These are phyloP conservation scores for Pseudomyrmex gracilis DNA, from an alignment of 1,140 invertebrate genomes.

Conservation along the genomic window DNA sequence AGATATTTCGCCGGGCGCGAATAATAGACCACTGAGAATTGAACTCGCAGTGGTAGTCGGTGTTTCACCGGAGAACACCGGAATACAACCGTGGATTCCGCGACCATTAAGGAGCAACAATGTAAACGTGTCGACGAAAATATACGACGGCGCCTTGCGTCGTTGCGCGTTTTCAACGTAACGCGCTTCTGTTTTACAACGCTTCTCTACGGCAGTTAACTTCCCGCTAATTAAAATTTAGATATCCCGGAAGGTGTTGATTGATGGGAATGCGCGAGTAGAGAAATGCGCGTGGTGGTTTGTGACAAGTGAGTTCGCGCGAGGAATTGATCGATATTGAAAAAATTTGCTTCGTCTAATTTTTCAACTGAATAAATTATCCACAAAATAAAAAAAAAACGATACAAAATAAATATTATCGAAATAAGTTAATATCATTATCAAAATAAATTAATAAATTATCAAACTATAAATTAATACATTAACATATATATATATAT, in stretches of 20 bases:
- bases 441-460: too few relatives aligned
- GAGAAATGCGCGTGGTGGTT: not conserved
- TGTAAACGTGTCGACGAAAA: not conserved
- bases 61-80: not conserved
- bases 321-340: too few relatives aligned
- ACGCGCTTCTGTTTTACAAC: not conserved
- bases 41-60: not conserved
- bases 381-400: not conserved
- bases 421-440: too few relatives aligned
- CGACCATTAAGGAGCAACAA: not conserved
- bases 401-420: not conserved
- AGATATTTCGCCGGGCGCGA: too few relatives aligned
- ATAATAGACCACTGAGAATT: not conserved
- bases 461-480: too few relatives aligned
- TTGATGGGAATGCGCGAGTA: not conserved
- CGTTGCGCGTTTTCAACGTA: not conserved
- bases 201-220: not conserved
- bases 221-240: conserved; percentile 30
- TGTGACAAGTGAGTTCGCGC: too few relatives aligned
- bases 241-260: not conserved
- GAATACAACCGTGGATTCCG: too few relatives aligned
- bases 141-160: not conserved
- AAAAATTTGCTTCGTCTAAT: too few relatives aligned
- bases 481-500: too few relatives aligned
- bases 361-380: too few relatives aligned